Evolutionary conservation across 2,797 vertebrate species (phyloP).

Genomic region (Mycteria americana): DNA sequence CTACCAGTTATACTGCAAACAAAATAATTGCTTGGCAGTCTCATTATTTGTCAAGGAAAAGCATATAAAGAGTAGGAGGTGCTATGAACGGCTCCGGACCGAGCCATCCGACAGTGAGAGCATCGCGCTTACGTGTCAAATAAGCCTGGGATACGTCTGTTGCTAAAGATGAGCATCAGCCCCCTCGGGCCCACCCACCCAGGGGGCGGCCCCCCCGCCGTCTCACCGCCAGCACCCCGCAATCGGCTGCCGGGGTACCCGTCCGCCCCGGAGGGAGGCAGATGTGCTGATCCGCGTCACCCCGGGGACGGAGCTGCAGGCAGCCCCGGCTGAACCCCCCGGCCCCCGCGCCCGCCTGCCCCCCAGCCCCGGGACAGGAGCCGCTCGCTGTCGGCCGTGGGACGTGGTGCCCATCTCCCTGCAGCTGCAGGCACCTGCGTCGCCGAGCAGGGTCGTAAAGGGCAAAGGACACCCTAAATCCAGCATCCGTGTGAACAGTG

Average conservation of each 20-base stretch:
- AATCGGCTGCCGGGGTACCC: background rate
- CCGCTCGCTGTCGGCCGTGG: rapidly evolving
- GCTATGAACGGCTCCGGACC: background rate
- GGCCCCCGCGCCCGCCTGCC: rapidly evolving
- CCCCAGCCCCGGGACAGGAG: background rate
- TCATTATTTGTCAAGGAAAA: background rate
- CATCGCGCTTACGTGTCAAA: rapidly evolving
- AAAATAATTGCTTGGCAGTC: background rate
- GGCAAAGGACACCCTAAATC: background rate
- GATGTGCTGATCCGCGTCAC: background rate
- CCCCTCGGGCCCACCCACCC: background rate
- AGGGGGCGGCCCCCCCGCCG: rapidly evolving
- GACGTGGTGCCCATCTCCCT: too few species aligned
- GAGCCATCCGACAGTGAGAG: background rate
- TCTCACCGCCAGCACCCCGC: background rate
- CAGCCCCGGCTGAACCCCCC: background rate
- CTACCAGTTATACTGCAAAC: background rate
- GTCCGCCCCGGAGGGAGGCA: background rate
- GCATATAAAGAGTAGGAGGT: background rate
- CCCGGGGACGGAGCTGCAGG: background rate
- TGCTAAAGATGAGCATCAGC: background rate
- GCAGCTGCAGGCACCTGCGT: too few species aligned
- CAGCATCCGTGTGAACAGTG: background rate
- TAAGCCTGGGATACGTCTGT: too few species aligned
- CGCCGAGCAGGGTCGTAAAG: rapidly evolving